Base-by-base conservation (phyloP, 2,888 invertebrate genomes). In the Pasiphila rectangulata region DNA sequence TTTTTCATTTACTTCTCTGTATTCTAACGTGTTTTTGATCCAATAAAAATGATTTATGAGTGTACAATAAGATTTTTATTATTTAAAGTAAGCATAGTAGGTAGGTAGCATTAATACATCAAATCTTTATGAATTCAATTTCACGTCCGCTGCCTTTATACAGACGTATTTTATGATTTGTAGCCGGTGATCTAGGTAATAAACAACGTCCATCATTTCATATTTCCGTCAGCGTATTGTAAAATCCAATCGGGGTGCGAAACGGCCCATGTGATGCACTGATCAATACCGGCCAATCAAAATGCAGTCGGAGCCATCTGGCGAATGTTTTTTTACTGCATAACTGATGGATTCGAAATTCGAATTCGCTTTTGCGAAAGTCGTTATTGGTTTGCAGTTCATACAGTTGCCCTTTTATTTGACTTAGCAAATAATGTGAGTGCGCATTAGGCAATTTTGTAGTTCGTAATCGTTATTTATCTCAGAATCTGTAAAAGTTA, bases 241-340 rank as follows among this genome's bases (percentile, higher is more conserved):
- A 52, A 46, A 49, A 36, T 37, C 39, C 37, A 15, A 50, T 25
- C 19, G 24, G 45, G 24, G 41, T 37, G 27, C 25, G 40, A 40
- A 44, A 34, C 41, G 24, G 30, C 19, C 38, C 49, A 45, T 43
- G 43, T 30, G 41, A 40, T 43, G 36, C 30, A 32, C 36, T 52
- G 50, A 54, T 57, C 54, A 36, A 57, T 52, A 41, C 39, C 7
- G 29, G 17, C 47, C 52, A 54, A 57, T 54, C 43, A 52, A 51
- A 52, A 43, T 54, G 44, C 47, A 48, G 36, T 51, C 42, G 13
- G 40, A 3, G 45, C 30, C 44, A 44, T 40, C 27, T 41, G 45
- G 32, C 27, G 30, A 45, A 37, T 32, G 40, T 15, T 45, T 50
- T 50, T 40, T 39, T 13, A 12, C 7, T n/a, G 23, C 24, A 43